Evolutionary conservation across 2,888 invertebrate species (phyloP).

Genomic region (Disparrhopalites patrizii): DNA sequence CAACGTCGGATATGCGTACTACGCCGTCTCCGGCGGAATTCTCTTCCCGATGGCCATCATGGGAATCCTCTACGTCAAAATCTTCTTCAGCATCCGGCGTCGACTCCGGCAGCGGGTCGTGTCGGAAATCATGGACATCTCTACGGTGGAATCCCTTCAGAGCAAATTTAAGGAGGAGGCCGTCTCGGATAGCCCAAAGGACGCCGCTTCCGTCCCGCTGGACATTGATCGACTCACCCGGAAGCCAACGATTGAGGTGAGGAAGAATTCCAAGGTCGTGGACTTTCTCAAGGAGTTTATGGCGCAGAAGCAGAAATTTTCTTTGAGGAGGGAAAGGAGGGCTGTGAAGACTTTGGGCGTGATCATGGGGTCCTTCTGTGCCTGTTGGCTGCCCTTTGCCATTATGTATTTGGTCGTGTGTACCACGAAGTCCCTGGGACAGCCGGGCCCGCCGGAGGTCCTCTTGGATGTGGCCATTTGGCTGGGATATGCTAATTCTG

Average conservation of each 20-base stretch:
- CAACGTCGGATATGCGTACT: slow-evolving; percentile 39
- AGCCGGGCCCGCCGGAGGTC: slow-evolving; percentile 63
- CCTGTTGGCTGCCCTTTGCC: slow-evolving; percentile 45
- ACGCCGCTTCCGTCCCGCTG: too few species aligned
- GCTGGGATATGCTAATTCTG: slow-evolving; percentile 88
- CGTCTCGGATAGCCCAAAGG: too few species aligned
- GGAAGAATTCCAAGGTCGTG: background rate
- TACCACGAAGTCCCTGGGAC: too few species aligned
- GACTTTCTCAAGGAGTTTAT: slow-evolving; percentile 23
- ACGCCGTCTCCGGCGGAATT: slow-evolving; percentile 43
- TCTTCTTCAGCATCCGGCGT: slow-evolving; percentile 36
- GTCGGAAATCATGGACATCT: background rate
- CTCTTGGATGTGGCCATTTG: slow-evolving; percentile 86
- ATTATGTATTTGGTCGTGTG: slow-evolving; percentile 70
- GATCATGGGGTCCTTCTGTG: slow-evolving; percentile 41
- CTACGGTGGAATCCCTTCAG: background rate
- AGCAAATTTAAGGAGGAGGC: too few species aligned
- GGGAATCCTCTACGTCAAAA: slow-evolving; percentile 39
- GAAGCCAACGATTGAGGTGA: too few species aligned
- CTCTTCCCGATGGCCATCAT: slow-evolving; percentile 42
- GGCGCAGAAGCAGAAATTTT: slow-evolving; percentile 39
- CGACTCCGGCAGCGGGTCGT: slow-evolving; percentile 34
- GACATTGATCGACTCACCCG: too few species aligned
- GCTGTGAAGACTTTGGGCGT: slow-evolving; percentile 44
- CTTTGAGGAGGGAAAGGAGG: slow-evolving; percentile 40